Evolutionary conservation across 2,797 vertebrate genomes (phyloP), one percentile per base, ranked within the genome.

Genomic region (Halcyon badia): DNA sequence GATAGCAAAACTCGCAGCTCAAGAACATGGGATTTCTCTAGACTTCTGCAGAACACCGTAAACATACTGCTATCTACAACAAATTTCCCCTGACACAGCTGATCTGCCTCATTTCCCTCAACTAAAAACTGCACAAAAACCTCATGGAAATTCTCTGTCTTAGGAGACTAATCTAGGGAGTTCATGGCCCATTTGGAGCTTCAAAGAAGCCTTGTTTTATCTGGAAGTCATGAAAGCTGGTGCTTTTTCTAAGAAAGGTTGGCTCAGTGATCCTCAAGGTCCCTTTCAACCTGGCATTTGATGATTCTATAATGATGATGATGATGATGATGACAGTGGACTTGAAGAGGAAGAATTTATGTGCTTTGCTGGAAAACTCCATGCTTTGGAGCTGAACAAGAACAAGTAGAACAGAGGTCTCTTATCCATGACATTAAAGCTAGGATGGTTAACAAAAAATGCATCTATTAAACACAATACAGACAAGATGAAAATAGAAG

Each of bases 21-120:
- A 68, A 46, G 69, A 80, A 46, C 39, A 26, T 5, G 16, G 54
- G 11, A 83, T 65, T 37, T 87, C 52, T 70, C 49, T 33, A 89
- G 64, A 58, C 25, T 79, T 87, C 58, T 31, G 21, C 30, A 77
- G 35, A 87, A 26, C 48, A 80, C 33, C n/a, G 46, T 26, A 87
- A 76, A 54, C 15, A 28, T 48, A 26, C 22, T 39, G 35, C 39
- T 66, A 19, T 68, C 60, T 73, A 49, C 82, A 62, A 65, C 4
- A 62, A 51, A 60, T 81, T 85, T 92, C 57, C n/a, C 75, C 75
- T 80, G 68, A 68, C n/a, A 62, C 5, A 84, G 42, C 76, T 77
- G 28, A 61, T 78, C 78, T 89, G 68, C 54, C 31, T 94, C 57
- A 85, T 86, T 94, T 80, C 82, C 37, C 30, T 73, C 65, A 92